Conservation (phyloP, 2,888 invertebrate species). For the Acheta domesticus region DNA sequence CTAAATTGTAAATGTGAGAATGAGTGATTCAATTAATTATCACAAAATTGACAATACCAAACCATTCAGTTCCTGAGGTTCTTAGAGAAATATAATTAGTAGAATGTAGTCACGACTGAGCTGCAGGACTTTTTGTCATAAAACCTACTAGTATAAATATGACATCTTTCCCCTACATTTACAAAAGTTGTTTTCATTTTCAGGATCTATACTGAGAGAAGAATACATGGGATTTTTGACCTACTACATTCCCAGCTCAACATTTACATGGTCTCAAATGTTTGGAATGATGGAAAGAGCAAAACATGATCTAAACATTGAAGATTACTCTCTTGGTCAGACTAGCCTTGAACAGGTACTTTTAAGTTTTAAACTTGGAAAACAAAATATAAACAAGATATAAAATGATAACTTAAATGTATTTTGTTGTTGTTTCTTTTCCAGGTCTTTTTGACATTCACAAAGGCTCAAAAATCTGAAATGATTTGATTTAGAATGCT, state of each 20-base stretch:
- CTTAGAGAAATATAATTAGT: too few relatives aligned
- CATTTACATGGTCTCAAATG: slow-evolving; percentile 63
- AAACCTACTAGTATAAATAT: too few relatives aligned
- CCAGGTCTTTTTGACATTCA: background rate
- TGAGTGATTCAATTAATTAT: too few relatives aligned
- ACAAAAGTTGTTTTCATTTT: too few relatives aligned
- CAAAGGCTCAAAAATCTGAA: background rate
- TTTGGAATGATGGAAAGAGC: slow-evolving; percentile 67
- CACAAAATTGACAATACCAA: too few relatives aligned
- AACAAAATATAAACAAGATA: background rate
- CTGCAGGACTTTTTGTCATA: too few relatives aligned
- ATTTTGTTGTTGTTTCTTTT: background rate
- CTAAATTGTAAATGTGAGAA: too few relatives aligned
- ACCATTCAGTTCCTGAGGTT: too few relatives aligned
- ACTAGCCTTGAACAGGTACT: slow-evolving; percentile 76
- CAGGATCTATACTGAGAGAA: slow-evolving; percentile 54
- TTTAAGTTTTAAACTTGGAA: background rate
- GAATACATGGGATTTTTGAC: slow-evolving; percentile 68
- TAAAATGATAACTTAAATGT: background rate
- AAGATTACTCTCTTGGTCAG: slow-evolving; percentile 77
- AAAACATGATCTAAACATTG: slow-evolving; percentile 57
- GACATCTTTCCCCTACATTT: too few relatives aligned
- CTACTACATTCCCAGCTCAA: slow-evolving; percentile 62
- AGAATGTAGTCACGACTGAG: too few relatives aligned
- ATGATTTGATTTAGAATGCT: background rate